These are phyloP conservation scores for Steatocranus sp. DNA, from an alignment of 2,797 vertebrate genomes.

Conservation along the genomic window DNA sequence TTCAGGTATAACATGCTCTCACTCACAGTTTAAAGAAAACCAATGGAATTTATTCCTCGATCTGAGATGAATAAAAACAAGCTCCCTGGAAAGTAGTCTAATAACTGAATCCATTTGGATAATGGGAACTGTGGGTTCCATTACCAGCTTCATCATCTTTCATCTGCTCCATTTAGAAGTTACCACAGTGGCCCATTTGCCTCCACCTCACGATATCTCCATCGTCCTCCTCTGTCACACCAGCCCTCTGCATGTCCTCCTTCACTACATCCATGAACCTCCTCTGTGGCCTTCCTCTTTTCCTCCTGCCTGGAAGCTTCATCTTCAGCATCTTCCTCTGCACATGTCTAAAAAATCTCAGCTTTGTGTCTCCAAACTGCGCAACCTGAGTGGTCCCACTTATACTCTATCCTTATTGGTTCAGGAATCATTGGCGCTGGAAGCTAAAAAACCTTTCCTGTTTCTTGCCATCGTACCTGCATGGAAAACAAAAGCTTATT, in stretches of 20 bases:
- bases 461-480: background rate
- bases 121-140: background rate
- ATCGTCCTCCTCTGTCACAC: background rate
- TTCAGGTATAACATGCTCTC: background rate
- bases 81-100: background rate
- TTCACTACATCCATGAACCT: background rate
- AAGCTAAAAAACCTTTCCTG: background rate
- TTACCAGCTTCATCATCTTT: background rate
- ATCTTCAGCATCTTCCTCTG: background rate
- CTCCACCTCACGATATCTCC: background rate
- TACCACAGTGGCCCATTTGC: background rate
- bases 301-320: accelerated
- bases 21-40: background rate
- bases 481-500: background rate
- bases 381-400: background rate
- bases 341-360: background rate
- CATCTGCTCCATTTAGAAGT: background rate
- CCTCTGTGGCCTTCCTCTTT: background rate
- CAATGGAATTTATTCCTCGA: background rate
- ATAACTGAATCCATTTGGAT: background rate
- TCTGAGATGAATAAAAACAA: background rate
- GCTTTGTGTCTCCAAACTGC: background rate
- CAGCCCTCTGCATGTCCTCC: accelerated
- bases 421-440: background rate
- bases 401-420: background rate